phyloP scores from a whole-genome alignment of 2,113 vertebrate genomes.

The Sciurus niger region DNA sequence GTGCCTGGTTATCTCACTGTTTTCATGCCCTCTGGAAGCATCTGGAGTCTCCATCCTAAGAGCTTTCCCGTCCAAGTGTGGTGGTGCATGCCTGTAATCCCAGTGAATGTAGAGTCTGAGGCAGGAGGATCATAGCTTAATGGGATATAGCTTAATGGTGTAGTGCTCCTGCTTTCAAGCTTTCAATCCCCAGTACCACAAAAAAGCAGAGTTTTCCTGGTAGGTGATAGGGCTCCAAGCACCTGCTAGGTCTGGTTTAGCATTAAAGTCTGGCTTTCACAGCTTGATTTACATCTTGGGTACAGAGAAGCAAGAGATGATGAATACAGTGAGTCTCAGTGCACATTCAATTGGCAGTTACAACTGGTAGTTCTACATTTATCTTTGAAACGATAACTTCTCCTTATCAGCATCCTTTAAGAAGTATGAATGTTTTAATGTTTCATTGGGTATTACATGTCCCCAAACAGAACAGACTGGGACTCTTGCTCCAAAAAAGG shows the following conservation, averaged over 20 bases:
- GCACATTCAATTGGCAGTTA: background rate
- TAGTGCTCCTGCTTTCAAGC: too few relatives aligned
- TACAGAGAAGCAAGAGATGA: background rate
- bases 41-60: background rate
- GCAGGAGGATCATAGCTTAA: too few relatives aligned
- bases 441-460: background rate
- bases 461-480: background rate
- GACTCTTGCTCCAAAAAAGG: background rate
- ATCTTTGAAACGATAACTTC: slow-evolving; percentile 11
- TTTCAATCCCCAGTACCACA: too few relatives aligned
- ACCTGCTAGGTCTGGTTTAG: background rate
- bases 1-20: background rate
- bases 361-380: background rate
- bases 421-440: background rate
- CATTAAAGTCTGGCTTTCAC: background rate
- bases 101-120: too few relatives aligned
- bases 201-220: background rate
- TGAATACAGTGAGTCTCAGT: background rate
- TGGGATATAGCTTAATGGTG: too few relatives aligned
- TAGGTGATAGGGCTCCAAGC: background rate
- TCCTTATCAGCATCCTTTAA: background rate
- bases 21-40: background rate
- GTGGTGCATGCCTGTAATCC: too few relatives aligned
- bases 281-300: background rate
- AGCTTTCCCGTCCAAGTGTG: background rate